These are phyloP conservation scores for Furcula furcula DNA, from an alignment of 2,888 invertebrate species.

Conservation along the genomic window DNA sequence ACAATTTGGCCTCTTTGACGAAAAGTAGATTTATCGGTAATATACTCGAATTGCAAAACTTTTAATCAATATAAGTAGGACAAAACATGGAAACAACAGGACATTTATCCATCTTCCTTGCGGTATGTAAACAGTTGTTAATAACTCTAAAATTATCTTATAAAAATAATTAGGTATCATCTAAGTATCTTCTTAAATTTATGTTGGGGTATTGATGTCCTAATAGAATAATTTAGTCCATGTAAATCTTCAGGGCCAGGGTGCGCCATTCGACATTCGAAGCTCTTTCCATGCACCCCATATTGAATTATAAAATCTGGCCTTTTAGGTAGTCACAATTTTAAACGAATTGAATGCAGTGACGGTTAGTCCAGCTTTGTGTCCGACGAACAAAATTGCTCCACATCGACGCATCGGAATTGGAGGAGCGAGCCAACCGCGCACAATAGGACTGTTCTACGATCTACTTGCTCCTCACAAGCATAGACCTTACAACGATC, in stretches of 20 bases:
- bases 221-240: too few relatives aligned
- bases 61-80: too few relatives aligned
- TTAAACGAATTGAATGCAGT: constrained; percentile 47
- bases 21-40: constrained; percentile 24
- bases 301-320: not conserved
- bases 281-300: too few relatives aligned
- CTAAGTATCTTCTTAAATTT: too few relatives aligned
- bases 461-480: constrained; percentile 36
- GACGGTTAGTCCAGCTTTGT: constrained; percentile 56
- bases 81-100: constrained; percentile 1
- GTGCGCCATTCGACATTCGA: too few relatives aligned
- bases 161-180: too few relatives aligned
- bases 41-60: too few relatives aligned
- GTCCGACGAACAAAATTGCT: constrained; percentile 74
- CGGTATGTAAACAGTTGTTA: constrained; percentile 25
- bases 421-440: constrained; percentile 34
- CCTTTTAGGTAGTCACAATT: constrained; percentile 39
- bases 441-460: constrained; percentile 60
- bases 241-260: too few relatives aligned
- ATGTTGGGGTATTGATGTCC: too few relatives aligned
- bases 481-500: constrained; percentile 23
- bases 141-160: not conserved
- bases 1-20: constrained; percentile 41
- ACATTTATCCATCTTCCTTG: constrained; percentile 11
- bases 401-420: constrained; percentile 49